Evolutionary conservation across 2,888 invertebrate species (phyloP), one percentile per base, ranked within the genome.

Genomic region (Drosophila tripunctata): DNA sequence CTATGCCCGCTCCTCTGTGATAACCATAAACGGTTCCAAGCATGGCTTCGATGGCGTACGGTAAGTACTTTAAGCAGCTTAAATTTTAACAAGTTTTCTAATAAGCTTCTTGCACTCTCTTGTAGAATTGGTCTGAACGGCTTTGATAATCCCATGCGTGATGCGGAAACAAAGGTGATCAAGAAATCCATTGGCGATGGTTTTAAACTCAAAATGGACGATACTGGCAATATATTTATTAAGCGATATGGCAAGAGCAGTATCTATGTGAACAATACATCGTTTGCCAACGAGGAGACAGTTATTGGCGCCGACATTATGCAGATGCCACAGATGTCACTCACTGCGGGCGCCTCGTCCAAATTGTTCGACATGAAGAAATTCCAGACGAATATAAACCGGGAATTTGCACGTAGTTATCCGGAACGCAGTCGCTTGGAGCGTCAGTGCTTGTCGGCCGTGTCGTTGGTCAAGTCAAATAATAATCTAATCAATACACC

Each of bases 31-130:
- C 90, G 98, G 98, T 52, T 97, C 97, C 4, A 96, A 97, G 87
- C 96, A 97, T 88, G 98, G 98, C 66, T 99, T 98, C 92, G 98
- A 99, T 91, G 98, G 98, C 87, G 97, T 97, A 93, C 95, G 97
- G 97, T 97, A 92, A 92, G 93, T 61, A 1, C 14, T 45, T 2
- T 1, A 15, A 27, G 14, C 1, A 14, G 12, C 27, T 30, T n/a
- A 0, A 1, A 3, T 17, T 40, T n/a, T 8, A 5, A 14, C 8
- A 5, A 35, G 6, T 10, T 45, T 14, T 10, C 6, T 48, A 1
- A n/a, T n/a, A 50, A 1, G 1, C 12, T 0, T 2, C 1, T 1
- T 27, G 27, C 10, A 2, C 0, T 14, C 36, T 24, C 12, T 31
- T 93, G 27, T 93, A 97, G 98, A 92, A 98, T 98, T 92, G 98